Conservation (phyloP, 37 sponge, comb jelly and placozoan genomes). For the Tethya wilhelma region DNA sequence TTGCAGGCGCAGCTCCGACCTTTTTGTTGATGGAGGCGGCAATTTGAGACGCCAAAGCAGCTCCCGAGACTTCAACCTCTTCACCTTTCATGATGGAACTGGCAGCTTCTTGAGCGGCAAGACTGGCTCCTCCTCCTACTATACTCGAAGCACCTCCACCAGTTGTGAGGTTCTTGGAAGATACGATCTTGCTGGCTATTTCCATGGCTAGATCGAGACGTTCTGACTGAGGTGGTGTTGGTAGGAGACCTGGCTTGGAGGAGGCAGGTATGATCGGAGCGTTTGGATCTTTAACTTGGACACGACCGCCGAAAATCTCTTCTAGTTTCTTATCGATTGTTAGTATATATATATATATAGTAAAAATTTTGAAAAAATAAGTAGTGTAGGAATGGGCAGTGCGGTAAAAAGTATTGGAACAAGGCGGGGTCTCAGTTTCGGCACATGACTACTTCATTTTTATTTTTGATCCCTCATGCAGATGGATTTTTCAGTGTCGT, state of each 20-base stretch:
- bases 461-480: too few species aligned
- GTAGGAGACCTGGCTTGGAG: slow-evolving; percentile 42
- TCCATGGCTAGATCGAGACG: slow-evolving; percentile 56
- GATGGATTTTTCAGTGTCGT: too few species aligned
- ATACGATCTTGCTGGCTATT: slow-evolving; percentile 74
- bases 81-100: slow-evolving; percentile 80
- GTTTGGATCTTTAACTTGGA: slow-evolving; percentile 55
- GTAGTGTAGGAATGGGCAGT: too few species aligned
- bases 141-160: background rate
- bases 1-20: slow-evolving; percentile 76
- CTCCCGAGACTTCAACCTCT: slow-evolving; percentile 67
- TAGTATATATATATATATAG: too few species aligned
- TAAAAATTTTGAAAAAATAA: too few species aligned
- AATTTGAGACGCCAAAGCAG: slow-evolving; percentile 90
- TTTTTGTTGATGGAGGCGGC: slow-evolving; percentile 91
- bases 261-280: slow-evolving; percentile 37
- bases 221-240: slow-evolving; percentile 57
- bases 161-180: slow-evolving; percentile 32
- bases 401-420: too few species aligned
- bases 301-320: slow-evolving; percentile 70
- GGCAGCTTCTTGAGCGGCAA: slow-evolving; percentile 78
- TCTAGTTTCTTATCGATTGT: slow-evolving; percentile 84
- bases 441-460: too few species aligned
- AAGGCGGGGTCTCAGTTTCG: too few species aligned
- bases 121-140: background rate